Conservation (phyloP, 2,113 vertebrate species). For the Puffinus mauretanicus region DNA sequence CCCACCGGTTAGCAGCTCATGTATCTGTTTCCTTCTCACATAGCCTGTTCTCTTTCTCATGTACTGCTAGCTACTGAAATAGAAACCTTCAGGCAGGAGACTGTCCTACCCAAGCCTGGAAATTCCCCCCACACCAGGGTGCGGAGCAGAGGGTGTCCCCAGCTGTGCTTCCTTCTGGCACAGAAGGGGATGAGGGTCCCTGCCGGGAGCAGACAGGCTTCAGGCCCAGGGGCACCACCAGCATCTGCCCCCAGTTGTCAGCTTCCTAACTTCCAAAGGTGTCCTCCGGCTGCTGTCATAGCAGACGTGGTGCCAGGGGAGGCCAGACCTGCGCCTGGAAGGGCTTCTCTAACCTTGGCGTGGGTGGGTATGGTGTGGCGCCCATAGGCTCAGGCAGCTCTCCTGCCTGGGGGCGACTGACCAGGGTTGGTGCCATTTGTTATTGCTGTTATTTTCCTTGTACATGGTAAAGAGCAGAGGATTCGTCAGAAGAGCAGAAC, state of each 20-base stretch:
- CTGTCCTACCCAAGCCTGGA: background rate
- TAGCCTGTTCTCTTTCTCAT: background rate
- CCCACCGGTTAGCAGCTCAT: background rate
- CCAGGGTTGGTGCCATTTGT: background rate
- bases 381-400: background rate
- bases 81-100: background rate
- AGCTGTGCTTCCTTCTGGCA: background rate
- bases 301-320: background rate
- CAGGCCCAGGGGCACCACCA: background rate
- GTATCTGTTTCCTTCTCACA: background rate
- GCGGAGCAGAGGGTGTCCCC: background rate
- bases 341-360: background rate
- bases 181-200: background rate
- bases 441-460: background rate
- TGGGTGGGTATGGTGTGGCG: fast-evolving
- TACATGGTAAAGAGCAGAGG: background rate
- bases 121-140: background rate
- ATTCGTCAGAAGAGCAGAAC: background rate
- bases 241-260: background rate
- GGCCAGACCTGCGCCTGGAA: background rate
- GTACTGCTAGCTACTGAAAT: background rate
- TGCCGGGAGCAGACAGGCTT: background rate
- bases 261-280: background rate
- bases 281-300: background rate
- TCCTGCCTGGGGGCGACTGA: background rate